Evolutionary conservation across 2,888 invertebrate species (phyloP).

Genomic region (Limenitis camilla): DNA sequence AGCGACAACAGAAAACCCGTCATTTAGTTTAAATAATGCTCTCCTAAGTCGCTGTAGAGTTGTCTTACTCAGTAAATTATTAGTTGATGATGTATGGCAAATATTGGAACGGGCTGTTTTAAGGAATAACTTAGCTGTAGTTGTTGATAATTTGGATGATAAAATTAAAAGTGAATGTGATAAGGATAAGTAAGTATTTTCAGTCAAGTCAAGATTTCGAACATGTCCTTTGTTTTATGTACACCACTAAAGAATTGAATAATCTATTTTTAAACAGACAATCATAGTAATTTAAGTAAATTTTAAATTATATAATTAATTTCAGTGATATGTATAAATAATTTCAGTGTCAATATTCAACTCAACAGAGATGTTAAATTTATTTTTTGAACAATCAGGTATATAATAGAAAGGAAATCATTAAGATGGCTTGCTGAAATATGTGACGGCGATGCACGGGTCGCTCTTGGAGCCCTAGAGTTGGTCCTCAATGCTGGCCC

Average conservation of each 20-base stretch:
- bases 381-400: constrained; percentile 31
- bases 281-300: no score
- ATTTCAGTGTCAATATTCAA: not conserved
- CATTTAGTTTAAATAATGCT: constrained; percentile 86
- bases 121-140: constrained; percentile 37
- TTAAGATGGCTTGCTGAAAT: constrained; percentile 82
- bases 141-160: constrained; percentile 39
- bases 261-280: no score
- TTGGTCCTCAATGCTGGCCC: constrained; percentile 76
- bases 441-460: constrained; percentile 87
- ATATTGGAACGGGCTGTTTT: constrained; percentile 77
- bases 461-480: constrained; percentile 84
- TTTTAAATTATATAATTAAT: no score
- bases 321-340: no score
- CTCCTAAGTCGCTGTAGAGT: constrained; percentile 86
- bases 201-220: no score
- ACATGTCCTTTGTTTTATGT: no score
- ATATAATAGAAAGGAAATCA: constrained; percentile 72
- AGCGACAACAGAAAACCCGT: constrained; percentile 92
- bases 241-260: no score
- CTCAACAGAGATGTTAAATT: not conserved
- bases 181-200: constrained; percentile 33
- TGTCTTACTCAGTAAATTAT: constrained; percentile 81
- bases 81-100: constrained; percentile 69
- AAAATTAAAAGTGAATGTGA: constrained; percentile 19